Percentiles rank a stretch among this genome's conserved stretches.
phyloP scores from a whole-genome alignment of 1,140 invertebrate genomes.

The Drosophila leontia region DNA sequence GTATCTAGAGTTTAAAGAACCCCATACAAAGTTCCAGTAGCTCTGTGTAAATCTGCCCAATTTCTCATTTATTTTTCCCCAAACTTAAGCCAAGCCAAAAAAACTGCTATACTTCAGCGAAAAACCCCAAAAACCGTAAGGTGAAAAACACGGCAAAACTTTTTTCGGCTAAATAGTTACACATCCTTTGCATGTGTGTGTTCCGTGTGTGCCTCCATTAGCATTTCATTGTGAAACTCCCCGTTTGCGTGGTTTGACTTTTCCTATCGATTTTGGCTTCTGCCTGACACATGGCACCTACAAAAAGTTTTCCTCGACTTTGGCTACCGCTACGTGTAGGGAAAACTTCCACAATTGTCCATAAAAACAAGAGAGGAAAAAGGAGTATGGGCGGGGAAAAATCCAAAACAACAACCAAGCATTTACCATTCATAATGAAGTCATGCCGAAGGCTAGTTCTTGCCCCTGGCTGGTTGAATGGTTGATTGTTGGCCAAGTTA shows the following conservation, averaged over 20 bases:
- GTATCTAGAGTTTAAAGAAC: background rate
- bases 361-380: slow-evolving; percentile 25
- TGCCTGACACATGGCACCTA: slow-evolving; percentile 30
- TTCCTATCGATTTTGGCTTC: slow-evolving; percentile 50
- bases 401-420: slow-evolving; percentile 35
- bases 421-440: slow-evolving; percentile 48
- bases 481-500: slow-evolving; percentile 37
- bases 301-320: slow-evolving; percentile 43
- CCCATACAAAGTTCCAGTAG: background rate
- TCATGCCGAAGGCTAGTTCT: slow-evolving; percentile 36
- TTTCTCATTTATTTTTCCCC: background rate
- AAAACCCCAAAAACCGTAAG: slow-evolving; percentile 25
- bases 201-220: slow-evolving; percentile 30
- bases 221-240: slow-evolving; percentile 43
- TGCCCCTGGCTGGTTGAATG: background rate
- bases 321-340: slow-evolving; percentile 17
- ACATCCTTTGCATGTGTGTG: slow-evolving; percentile 18
- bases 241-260: slow-evolving; percentile 45
- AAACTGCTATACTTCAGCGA: slow-evolving; percentile 5
- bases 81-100: background rate
- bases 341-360: slow-evolving; percentile 48
- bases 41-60: background rate
- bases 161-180: slow-evolving; percentile 43
- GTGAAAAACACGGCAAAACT: slow-evolving; percentile 26
- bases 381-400: background rate